These are phyloP conservation scores for Stigmatopora argus DNA, from an alignment of 2,113 vertebrate genomes.

Conservation along the genomic window DNA sequence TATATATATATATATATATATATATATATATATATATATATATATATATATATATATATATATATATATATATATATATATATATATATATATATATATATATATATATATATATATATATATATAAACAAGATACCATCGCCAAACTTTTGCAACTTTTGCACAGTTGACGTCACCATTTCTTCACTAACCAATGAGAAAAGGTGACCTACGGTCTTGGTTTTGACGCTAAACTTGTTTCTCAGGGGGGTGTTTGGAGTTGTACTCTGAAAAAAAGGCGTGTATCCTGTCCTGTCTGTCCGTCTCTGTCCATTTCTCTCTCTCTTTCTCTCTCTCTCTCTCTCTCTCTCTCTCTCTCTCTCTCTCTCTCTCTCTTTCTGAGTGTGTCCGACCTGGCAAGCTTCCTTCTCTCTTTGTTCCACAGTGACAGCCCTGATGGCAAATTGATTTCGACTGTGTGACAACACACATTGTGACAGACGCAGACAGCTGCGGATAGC, in stretches of 20 bases:
- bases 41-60: too few species aligned
- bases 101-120: too few species aligned
- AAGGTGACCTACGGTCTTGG: slow-evolving; percentile 48
- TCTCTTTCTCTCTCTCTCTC: too few species aligned
- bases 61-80: too few species aligned
- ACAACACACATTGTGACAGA: slow-evolving; percentile 84
- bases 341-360: slow-evolving; percentile 60
- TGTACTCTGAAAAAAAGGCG: not conserved
- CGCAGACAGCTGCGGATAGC: slow-evolving; percentile 78
- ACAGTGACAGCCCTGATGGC: slow-evolving; percentile 96
- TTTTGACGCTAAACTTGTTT: slow-evolving; percentile 26
- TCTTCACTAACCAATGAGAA: too few species aligned
- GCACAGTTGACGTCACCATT: slow-evolving; percentile 50
- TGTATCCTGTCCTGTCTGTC: slow-evolving; percentile 36
- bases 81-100: too few species aligned
- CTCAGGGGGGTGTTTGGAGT: slow-evolving; percentile 54
- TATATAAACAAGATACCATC: slow-evolving; percentile 38
- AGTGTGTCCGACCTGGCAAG: slow-evolving; percentile 83
- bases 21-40: too few species aligned
- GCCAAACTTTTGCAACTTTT: slow-evolving; percentile 25
- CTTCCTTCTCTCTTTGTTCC: slow-evolving; percentile 90
- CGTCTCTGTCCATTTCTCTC: slow-evolving; percentile 45
- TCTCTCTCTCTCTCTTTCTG: slow-evolving; percentile 74
- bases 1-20: too few species aligned
- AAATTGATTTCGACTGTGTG: slow-evolving; percentile 99